phyloP scores from a whole-genome alignment of 2,113 vertebrate species.

The Serinus canaria region DNA sequence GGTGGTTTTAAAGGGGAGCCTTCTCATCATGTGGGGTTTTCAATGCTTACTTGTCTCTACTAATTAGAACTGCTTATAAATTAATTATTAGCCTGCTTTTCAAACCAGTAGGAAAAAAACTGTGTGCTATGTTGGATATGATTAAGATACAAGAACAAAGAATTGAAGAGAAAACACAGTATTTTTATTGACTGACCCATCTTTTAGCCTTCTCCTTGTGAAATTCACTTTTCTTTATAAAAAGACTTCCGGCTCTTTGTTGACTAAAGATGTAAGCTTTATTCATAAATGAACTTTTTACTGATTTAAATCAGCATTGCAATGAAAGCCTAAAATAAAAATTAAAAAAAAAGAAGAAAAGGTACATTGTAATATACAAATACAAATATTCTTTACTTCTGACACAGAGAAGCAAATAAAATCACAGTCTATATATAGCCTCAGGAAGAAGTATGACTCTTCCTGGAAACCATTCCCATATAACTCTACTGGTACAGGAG shows the following conservation, averaged over 20 bases:
- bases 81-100: constrained; percentile 41
- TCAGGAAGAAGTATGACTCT: neutral
- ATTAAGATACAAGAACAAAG: constrained; percentile 9
- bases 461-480: neutral
- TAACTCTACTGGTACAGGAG: neutral
- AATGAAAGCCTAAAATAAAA: neutral
- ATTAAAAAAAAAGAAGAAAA: neutral
- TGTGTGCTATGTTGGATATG: neutral
- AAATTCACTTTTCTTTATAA: neutral
- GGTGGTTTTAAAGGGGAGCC: neutral
- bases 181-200: neutral
- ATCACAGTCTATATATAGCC: neutral
- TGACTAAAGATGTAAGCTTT: neutral
- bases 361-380: neutral
- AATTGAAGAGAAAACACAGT: neutral
- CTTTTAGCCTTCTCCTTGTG: neutral
- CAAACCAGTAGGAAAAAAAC: constrained; percentile 15
- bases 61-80: constrained; percentile 55
- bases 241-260: neutral
- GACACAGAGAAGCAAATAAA: neutral
- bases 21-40: neutral
- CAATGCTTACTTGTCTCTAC: neutral
- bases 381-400: neutral
- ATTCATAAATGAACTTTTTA: neutral
- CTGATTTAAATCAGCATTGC: neutral